Percentiles rank a stretch among this genome's conserved stretches.
These are phyloP conservation scores for Formica selysi DNA, from an alignment of 1,140 invertebrate genomes.

Conservation along the genomic window DNA sequence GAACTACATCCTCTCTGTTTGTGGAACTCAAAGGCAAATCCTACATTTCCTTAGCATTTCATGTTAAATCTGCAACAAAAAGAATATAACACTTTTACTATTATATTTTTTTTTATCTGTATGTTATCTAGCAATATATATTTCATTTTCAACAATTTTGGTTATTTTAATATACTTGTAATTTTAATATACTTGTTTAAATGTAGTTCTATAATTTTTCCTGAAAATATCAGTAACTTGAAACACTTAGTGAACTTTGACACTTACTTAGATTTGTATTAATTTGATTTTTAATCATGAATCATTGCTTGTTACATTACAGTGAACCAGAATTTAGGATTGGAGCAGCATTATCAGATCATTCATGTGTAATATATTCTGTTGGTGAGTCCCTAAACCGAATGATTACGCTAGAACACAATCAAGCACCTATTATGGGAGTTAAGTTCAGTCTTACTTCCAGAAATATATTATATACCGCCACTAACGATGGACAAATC, in stretches of 20 bases:
- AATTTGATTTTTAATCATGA: constrained; percentile 38
- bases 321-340: constrained; percentile 83
- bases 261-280: constrained; percentile 30
- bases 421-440: constrained; percentile 86
- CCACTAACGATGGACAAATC: constrained; percentile 88
- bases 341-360: constrained; percentile 80
- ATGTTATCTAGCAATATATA: background rate
- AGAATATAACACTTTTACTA: background rate
- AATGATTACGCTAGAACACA: constrained; percentile 81
- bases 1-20: constrained; percentile 80
- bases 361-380: constrained; percentile 83
- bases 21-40: constrained; percentile 78
- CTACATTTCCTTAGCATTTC: constrained; percentile 41
- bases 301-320: constrained; percentile 61
- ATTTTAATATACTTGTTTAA: constrained; percentile 8
- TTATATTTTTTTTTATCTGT: constrained; percentile 22
- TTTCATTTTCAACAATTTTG: background rate
- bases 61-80: constrained; percentile 35
- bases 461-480: constrained; percentile 88
- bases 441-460: constrained; percentile 88
- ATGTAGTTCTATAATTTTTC: background rate
- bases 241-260: background rate
- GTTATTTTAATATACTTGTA: background rate
- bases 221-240: background rate
- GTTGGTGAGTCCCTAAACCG: constrained; percentile 81